Percentiles rank a stretch among this genome's conserved stretches.
phyloP scores from a whole-genome alignment of 2,888 invertebrate genomes.

The Esperia sulphurella region DNA sequence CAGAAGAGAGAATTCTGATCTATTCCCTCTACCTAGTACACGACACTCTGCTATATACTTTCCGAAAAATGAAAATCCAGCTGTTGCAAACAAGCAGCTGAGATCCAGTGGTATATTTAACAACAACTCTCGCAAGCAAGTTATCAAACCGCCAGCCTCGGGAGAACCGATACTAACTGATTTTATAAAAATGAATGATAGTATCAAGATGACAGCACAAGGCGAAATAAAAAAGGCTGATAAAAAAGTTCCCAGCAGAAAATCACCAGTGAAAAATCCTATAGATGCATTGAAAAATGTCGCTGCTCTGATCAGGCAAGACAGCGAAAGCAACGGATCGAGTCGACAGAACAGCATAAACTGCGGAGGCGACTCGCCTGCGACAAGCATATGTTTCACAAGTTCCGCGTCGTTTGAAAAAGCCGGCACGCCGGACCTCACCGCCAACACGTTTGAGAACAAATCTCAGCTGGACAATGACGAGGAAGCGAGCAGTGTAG shows the following conservation, averaged over 20 bases:
- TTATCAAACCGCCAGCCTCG: constrained; percentile 56
- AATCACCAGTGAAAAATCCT: constrained; percentile 49
- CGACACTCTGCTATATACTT: constrained; percentile 86
- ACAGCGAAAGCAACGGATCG: constrained; percentile 47
- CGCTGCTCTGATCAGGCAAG: constrained; percentile 63
- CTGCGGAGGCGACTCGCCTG: constrained; percentile 56
- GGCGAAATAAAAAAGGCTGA: constrained; percentile 56
- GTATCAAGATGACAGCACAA: constrained; percentile 66
- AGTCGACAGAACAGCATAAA: constrained; percentile 66
- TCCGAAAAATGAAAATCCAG: constrained; percentile 75
- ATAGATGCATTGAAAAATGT: constrained; percentile 68
- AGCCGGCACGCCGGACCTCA: constrained; percentile 59
- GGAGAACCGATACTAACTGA: constrained; percentile 86
- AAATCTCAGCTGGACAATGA: constrained; percentile 30
- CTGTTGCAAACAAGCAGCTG: constrained; percentile 67
- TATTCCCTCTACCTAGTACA: constrained; percentile 86
- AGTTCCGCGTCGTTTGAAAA: constrained; percentile 56
- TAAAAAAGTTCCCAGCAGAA: constrained; percentile 43
- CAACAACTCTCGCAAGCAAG: constrained; percentile 82
- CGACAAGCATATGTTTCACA: constrained; percentile 60
- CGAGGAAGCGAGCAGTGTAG: constrained; percentile 55
- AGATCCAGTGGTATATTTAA: constrained; percentile 85
- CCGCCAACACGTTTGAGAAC: constrained; percentile 54
- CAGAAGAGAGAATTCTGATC: constrained; percentile 90
- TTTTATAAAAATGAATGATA: constrained; percentile 80